A percentile compares a stretch with the other conserved stretches of the same genome.
phyloP scores from a whole-genome alignment of 2,888 invertebrate genomes.

The Bibio marci region DNA sequence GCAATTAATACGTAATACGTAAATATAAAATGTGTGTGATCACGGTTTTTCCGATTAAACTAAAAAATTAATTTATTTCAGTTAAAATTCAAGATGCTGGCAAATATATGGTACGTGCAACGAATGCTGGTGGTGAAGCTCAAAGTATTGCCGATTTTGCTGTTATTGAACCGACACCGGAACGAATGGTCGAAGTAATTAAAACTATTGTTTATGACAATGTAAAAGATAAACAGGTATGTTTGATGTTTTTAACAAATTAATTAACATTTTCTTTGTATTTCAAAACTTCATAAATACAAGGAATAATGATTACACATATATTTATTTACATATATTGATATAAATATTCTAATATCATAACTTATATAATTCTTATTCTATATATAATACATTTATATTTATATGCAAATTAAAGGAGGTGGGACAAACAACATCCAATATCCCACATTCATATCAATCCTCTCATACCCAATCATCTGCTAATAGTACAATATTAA shows the following conservation, averaged over 20 bases:
- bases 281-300: too few species aligned
- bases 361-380: too few species aligned
- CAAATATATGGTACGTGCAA: conserved; percentile 56
- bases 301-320: too few species aligned
- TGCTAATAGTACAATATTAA: conserved; percentile 11
- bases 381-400: too few species aligned
- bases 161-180: conserved; percentile 50
- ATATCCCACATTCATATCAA: conserved; percentile 18
- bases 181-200: conserved; percentile 47
- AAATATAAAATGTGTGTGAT: too few species aligned
- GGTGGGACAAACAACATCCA: background rate
- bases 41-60: too few species aligned
- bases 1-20: too few species aligned
- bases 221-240: conserved; percentile 17
- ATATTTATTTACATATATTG: too few species aligned
- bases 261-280: too few species aligned
- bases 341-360: too few species aligned
- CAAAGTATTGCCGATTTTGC: conserved; percentile 64
- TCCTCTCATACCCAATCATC: conserved; percentile 17
- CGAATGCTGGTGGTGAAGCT: conserved; percentile 65
- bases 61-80: too few species aligned
- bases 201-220: conserved; percentile 48
- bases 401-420: too few species aligned
- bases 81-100: conserved; percentile 50
- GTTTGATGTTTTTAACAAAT: background rate